A percentile compares a stretch with the other conserved stretches of the same genome.
phyloP scores from a whole-genome alignment of 1,140 invertebrate species.

The Achatina immaculata region DNA sequence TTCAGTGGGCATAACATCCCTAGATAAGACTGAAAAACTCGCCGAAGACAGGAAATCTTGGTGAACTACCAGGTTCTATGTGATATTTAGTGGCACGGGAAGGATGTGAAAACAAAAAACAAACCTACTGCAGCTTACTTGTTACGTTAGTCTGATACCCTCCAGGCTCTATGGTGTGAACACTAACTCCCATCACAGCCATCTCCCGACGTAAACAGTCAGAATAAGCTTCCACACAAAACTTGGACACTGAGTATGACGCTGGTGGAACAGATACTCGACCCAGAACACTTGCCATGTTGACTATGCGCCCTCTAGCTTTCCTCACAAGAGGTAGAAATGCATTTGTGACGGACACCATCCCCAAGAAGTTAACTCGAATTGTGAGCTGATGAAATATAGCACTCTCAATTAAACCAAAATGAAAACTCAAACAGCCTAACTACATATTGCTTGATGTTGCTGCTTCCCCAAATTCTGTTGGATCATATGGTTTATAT shows the following conservation, averaged over 20 bases:
- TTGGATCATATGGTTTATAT: too few species aligned
- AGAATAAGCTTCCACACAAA: constrained; percentile 52
- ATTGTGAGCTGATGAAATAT: not conserved
- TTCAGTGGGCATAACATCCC: too few species aligned
- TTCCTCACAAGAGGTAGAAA: constrained; percentile 55
- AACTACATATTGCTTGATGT: too few species aligned
- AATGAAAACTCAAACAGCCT: too few species aligned
- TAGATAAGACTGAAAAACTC: too few species aligned
- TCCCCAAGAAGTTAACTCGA: constrained; percentile 53
- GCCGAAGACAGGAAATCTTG: too few species aligned
- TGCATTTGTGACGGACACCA: constrained; percentile 44
- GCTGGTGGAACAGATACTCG: constrained; percentile 32
- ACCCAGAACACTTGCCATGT: constrained; percentile 48
- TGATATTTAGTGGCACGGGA: too few species aligned
- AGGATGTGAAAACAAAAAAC: too few species aligned
- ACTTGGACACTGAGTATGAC: constrained; percentile 54
- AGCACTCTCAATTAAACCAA: too few species aligned
- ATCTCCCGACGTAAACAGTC: constrained; percentile 47
- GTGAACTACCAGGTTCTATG: too few species aligned
- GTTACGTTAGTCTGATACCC: constrained; percentile 60
- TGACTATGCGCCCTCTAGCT: constrained; percentile 52
- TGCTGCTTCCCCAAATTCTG: too few species aligned
- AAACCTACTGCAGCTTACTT: constrained; percentile 17
- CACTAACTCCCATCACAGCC: constrained; percentile 53
- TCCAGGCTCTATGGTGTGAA: constrained; percentile 66